Base-by-base conservation (phyloP, 2,888 invertebrate species). In the Drosophila borealis region DNA sequence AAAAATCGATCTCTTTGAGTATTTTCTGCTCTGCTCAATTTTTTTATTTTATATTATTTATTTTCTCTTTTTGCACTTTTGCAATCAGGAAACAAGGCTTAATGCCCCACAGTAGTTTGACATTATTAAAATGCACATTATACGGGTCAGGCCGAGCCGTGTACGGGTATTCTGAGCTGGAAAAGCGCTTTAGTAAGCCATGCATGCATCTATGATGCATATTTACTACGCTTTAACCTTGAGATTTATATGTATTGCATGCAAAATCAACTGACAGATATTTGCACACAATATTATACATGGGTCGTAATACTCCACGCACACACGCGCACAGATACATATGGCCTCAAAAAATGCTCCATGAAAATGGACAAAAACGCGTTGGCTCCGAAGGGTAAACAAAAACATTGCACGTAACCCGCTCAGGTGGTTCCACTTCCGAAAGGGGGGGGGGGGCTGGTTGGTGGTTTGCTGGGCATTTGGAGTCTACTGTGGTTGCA, bases 221-320 rank as follows among this genome's bases (percentile, higher is more conserved):
- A 80, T 81, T 80, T 85, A 81, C 80, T 66, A 65, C 86, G 71
- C 51, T 70, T 78, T 82, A 85, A 82, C 86, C 82, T 83, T 83
- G 79, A 86, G 80, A 83, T 79, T 81, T 79, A 86, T 83, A 72
- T 65, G 57, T 51, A 69, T 61, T 65, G 63, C 42, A 53, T 34
- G 14, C 11, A 37, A 80, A 71, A 82, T 59, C 49, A 63, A 60
- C 75, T 66, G 78, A 69, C 72, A 78, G 80, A 66, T 65, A 70
- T 59, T 44, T 64, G 44, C 67, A 55, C 55, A 63, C 56, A 63
- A 57, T 59, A 71, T 34, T 54, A 41, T 53, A 51, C 45, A 51
- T 41, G 50, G 66, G 42, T 62, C 64, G 60, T 55, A 42, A 65
- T 65, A 48, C 34, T 46, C 11, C 33, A n/a, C n/a, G 41, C 25